These are phyloP conservation scores for Catostomus latipinnis DNA, from an alignment of 2,797 vertebrate genomes.

Conservation along the genomic window DNA sequence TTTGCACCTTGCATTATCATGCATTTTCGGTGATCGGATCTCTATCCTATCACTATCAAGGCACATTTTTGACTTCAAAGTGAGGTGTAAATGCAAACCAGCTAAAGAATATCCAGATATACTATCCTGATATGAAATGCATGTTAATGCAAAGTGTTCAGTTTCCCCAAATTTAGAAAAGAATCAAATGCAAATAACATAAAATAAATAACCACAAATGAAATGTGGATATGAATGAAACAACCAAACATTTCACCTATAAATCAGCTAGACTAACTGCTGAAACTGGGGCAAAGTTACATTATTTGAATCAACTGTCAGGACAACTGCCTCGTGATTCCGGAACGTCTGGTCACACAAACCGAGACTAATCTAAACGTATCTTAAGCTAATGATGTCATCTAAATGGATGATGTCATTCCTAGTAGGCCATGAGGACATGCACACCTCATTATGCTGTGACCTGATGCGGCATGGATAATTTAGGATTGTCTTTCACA, in stretches of 20 bases:
- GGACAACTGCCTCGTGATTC: neutral
- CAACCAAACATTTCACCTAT: neutral
- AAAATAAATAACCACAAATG: too few relatives aligned
- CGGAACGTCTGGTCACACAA: neutral
- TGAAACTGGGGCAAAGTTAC: neutral
- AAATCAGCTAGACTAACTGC: neutral
- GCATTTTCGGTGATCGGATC: too few relatives aligned
- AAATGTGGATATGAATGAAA: too few relatives aligned
- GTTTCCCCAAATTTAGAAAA: too few relatives aligned
- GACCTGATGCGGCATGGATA: conserved; percentile 18
- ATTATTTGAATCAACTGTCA: neutral
- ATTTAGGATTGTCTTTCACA: conserved; percentile 35
- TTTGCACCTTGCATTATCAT: too few relatives aligned
- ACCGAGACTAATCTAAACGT: neutral
- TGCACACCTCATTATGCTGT: neutral
- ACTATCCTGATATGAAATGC: too few relatives aligned
- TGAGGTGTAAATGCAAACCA: too few relatives aligned
- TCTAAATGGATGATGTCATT: conserved; percentile 26
- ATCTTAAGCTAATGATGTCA: conserved; percentile 5
- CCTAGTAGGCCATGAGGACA: conserved; percentile 12
- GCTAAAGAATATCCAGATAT: too few relatives aligned
- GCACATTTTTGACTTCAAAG: too few relatives aligned
- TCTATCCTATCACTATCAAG: too few relatives aligned
- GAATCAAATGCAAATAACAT: too few relatives aligned
- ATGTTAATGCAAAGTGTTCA: too few relatives aligned